Percentiles rank a stretch among this genome's conserved stretches.
Evolutionary conservation across 2,888 invertebrate species (phyloP).

Genomic region (Unio delphinus): DNA sequence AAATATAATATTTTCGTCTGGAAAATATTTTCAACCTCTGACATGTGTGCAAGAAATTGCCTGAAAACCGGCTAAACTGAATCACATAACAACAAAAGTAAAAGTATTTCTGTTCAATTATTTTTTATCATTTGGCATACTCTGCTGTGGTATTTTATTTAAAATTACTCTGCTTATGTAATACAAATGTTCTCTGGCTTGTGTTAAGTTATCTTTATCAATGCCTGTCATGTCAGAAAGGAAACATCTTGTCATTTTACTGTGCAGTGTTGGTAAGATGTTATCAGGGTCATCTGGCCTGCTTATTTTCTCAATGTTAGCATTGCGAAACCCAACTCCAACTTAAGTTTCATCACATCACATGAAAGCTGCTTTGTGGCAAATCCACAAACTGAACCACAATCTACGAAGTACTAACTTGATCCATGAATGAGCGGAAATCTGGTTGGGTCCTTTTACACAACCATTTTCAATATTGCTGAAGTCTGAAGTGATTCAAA

Average conservation of each 20-base stretch:
- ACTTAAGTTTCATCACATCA: conserved; percentile 28
- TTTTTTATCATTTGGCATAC: not conserved
- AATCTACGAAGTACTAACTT: conserved; percentile 10
- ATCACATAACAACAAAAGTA: too few relatives aligned
- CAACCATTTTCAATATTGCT: too few relatives aligned
- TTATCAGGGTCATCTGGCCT: conserved; percentile 1
- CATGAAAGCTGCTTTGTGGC: conserved; percentile 14
- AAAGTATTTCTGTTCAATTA: too few relatives aligned
- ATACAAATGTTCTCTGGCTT: not conserved
- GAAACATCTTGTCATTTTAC: conserved; percentile 15
- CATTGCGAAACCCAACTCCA: conserved; percentile 21
- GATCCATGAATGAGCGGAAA: conserved; percentile 10
- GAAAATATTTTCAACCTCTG: not conserved
- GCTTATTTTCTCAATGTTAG: conserved; percentile 21
- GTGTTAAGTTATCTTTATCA: conserved; percentile 2
- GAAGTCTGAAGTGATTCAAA: too few relatives aligned
- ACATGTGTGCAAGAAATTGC: too few relatives aligned
- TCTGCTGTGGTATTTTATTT: not conserved
- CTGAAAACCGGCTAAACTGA: too few relatives aligned
- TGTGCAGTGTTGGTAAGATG: conserved; percentile 12
- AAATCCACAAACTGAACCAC: conserved; percentile 16
- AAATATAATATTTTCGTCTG: conserved; percentile 12
- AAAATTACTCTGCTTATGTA: not conserved
- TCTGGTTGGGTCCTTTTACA: not conserved
- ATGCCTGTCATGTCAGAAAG: too few relatives aligned